Evolutionary conservation across 2,113 vertebrate species (phyloP), one percentile per base, ranked within the genome.

Genomic region (Caranx ignobilis): DNA sequence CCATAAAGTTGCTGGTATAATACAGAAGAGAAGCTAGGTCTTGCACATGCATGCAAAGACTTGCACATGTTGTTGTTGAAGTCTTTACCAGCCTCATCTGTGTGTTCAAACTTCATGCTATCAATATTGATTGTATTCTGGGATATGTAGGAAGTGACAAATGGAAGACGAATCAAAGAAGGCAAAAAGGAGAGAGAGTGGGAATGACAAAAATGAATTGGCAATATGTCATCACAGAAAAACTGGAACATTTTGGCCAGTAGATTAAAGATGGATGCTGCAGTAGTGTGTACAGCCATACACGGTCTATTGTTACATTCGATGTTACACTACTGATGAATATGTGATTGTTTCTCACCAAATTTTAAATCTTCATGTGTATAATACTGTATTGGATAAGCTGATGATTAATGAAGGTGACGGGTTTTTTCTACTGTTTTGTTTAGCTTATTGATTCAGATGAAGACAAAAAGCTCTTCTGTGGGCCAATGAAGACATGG

Each of bases 401-500:
- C 48, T 81, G 52, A 45, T 84, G 50, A 60, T 57, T 68, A 61
- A 71, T 90, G 87, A 88, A 87, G 87, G 83, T 87, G 75, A 69
- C 12, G 71, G 84, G 81, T 41, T 31, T 63, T 77, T 83, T 59
- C 19, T 76, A 15, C 15, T 57, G 11, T 75, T 82, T 72, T 64
- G 56, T 61, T 73, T 26, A 39, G n/a, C 9, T 66, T 52, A 65
- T 34, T 64, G 54, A 56, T 55, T 63, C 72, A 68, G 45, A 77
- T 75, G 74, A 88, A 85, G 57, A 65, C 19, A 39, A 21, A 78
- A 34, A 32, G 41, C 19, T 79, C 31, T 56, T 82, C 26, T 68
- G 16, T 32, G 35, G 48, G 48, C 2, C 78, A 83, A 82, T 88
- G 83, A 90, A 91, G 84, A 69, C n/a, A 19, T 15, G 4, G 12